Base-by-base conservation (phyloP, 2,888 invertebrate species). In the Aphodius granarius region DNA sequence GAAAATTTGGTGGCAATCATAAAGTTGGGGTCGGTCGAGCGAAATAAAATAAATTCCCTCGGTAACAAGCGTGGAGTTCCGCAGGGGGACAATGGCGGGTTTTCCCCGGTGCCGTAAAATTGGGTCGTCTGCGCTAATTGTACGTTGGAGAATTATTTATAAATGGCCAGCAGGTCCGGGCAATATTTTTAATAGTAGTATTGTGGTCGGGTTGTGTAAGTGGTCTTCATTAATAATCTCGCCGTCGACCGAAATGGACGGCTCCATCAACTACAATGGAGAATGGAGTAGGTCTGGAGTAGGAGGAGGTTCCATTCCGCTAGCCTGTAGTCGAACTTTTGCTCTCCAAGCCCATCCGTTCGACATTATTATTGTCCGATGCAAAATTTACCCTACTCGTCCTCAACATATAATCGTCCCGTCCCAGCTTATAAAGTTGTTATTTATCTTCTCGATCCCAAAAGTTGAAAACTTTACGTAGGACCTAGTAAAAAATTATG, bases 381-480 rank as follows among this genome's bases (percentile, higher is more conserved):
- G 68, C 68, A 68, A 68, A 68, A 68, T 68, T 68, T 68, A 68
- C 68, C 68, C 68, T 22, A 18, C 20, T 20, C 21, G 22, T n/a
- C 19, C 22, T 21, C 5, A 2, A 19, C 18, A 16, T 6, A 20
- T 22, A 19, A 22, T 20, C 22, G 21, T 22, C 22, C 68, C 20
- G 68, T 22, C 20, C 20, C n/a, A n/a, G 22, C 20, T 68, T 68
- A 19, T 21, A 22, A 68, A 68, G 21, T 22, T n/a, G 68, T 68
- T 68, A 68, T 68, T 68, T 68, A 68, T 68, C 22, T 20, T 22
- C 68, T 68, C 22, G 68, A 20, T 19, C 68, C 68, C 68, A n/a
- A 18, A 68, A 22, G 66, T 72, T 71, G 66, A 20, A 64, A 75
- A 66, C 63, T 72, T 75, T n/a, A n/a, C n/a, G n/a, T n/a, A n/a